These are phyloP conservation scores for Hypolimnas misippus DNA, from an alignment of 2,888 invertebrate genomes.

Conservation along the genomic window DNA sequence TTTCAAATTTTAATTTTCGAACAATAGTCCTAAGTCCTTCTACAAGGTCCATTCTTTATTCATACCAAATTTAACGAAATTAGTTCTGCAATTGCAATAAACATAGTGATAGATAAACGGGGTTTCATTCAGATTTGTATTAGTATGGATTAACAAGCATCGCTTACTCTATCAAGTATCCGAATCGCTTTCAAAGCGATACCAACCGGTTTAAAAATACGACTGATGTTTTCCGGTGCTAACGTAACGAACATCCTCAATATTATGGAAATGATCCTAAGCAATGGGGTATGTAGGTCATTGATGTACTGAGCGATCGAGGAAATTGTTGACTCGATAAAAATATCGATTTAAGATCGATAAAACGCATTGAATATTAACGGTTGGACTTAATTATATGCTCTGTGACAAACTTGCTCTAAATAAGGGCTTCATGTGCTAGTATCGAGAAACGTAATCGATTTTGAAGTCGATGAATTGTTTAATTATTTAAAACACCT, in stretches of 20 bases:
- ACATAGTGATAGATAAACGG: too few species aligned
- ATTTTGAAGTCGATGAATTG: not conserved
- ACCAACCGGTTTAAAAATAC: constrained; percentile 24
- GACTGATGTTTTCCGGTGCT: constrained; percentile 29
- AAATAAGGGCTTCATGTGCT: not conserved
- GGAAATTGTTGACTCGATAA: constrained; percentile 6
- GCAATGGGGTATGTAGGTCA: constrained; percentile 35
- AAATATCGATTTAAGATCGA: not conserved
- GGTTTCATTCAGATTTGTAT: too few species aligned
- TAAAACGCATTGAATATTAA: not conserved
- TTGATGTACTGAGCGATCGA: constrained; percentile 17
- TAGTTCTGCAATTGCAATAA: too few species aligned
- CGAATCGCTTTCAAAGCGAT: not conserved
- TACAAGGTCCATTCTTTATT: too few species aligned
- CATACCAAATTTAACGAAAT: too few species aligned
- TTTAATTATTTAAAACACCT: too few species aligned
- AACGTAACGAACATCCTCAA: constrained; percentile 23
- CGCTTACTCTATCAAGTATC: not conserved
- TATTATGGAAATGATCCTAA: constrained; percentile 29
- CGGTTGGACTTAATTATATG: not conserved
- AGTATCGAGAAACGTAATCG: not conserved
- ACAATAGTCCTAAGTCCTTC: too few species aligned
- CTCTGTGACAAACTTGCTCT: not conserved
- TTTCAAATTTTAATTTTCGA: too few species aligned
- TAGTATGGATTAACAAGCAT: too few species aligned